Conservation (phyloP, 2,797 vertebrate genomes). For the Schizopygopsis pylzovi region DNA sequence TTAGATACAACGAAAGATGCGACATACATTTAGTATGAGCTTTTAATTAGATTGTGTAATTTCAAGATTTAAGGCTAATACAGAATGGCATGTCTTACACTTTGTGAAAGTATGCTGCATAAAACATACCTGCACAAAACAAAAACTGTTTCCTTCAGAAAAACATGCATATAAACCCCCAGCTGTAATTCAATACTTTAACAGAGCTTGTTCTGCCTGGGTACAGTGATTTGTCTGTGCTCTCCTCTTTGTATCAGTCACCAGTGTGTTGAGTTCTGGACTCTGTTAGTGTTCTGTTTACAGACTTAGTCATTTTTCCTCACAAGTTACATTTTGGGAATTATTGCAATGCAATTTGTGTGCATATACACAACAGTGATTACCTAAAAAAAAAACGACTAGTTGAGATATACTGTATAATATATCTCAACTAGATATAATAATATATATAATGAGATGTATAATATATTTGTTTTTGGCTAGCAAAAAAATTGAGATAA, state of each 20-base stretch:
- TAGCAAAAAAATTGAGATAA: too few species aligned
- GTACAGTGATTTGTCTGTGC: too few species aligned
- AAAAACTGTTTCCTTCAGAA: neutral
- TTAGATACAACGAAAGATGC: neutral
- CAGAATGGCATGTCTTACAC: neutral
- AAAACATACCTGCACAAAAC: neutral
- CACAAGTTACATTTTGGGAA: neutral
- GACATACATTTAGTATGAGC: neutral
- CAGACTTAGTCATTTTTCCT: neutral
- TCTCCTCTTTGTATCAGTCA: neutral
- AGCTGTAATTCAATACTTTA: neutral
- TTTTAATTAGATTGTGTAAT: neutral
- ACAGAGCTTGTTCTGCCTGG: too few species aligned
- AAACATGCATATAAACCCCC: neutral
- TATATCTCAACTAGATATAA: too few species aligned
- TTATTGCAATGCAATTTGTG: neutral
- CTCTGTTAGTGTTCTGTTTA: neutral
- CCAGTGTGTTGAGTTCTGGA: neutral
- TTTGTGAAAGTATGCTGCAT: neutral
- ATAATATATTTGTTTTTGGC: too few species aligned
- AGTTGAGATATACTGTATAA: neutral
- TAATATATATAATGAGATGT: too few species aligned
- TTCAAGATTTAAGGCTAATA: neutral
- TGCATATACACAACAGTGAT: neutral
- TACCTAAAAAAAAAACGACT: neutral